phyloP scores from a whole-genome alignment of 2,888 invertebrate genomes.

The Eurois occulta region DNA sequence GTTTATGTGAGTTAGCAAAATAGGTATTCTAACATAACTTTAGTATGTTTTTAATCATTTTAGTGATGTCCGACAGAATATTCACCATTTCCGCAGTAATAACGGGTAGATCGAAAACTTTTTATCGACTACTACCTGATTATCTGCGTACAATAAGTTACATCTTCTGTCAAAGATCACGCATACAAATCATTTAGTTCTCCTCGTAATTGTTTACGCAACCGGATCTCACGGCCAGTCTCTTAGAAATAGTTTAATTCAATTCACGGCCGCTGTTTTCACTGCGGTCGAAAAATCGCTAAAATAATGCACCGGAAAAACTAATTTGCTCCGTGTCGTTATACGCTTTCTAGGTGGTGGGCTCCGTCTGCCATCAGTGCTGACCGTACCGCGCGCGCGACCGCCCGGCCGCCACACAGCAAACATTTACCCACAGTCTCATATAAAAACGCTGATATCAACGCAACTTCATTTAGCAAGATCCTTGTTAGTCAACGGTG shows the following conservation, averaged over 20 bases:
- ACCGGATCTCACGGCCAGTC: slow-evolving; percentile 72
- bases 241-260: slow-evolving; percentile 74
- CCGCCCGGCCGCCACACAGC: slow-evolving; percentile 75
- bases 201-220: slow-evolving; percentile 74
- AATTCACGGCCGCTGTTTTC: slow-evolving; percentile 85
- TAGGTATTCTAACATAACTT: not conserved
- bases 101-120: slow-evolving; percentile 22
- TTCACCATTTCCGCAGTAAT: not conserved
- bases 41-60: not conserved
- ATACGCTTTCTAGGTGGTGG: slow-evolving; percentile 83
- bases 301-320: slow-evolving; percentile 77
- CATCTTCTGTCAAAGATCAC: slow-evolving; percentile 57
- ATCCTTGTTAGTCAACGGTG: slow-evolving; percentile 79
- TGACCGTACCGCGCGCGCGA: slow-evolving; percentile 73
- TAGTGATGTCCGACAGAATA: not conserved
- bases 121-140: slow-evolving; percentile 20
- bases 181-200: slow-evolving; percentile 59
- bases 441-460: slow-evolving; percentile 75
- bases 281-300: slow-evolving; percentile 79
- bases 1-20: slow-evolving; percentile 37
- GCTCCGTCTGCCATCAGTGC: slow-evolving; percentile 75
- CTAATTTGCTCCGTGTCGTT: slow-evolving; percentile 77
- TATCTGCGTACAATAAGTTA: slow-evolving; percentile 40
- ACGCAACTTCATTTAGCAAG: slow-evolving; percentile 76
- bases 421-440: slow-evolving; percentile 75